These are phyloP conservation scores for Hyalella azteca DNA, from an alignment of 2,888 invertebrate species.

Conservation along the genomic window DNA sequence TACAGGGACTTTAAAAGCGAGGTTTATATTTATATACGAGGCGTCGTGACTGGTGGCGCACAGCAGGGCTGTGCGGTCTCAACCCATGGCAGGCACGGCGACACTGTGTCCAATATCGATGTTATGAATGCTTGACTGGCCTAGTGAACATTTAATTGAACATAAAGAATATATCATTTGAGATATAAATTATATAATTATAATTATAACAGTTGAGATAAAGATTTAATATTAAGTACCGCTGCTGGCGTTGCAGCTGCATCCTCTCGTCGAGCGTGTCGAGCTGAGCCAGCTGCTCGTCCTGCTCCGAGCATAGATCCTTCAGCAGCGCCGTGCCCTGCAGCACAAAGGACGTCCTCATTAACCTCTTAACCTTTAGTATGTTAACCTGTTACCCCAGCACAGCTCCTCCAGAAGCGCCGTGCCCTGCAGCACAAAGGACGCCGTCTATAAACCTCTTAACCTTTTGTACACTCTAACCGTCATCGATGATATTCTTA, in stretches of 20 bases:
- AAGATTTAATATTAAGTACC: too few species aligned
- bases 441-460: not conserved
- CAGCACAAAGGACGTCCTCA: not conserved
- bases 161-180: too few species aligned
- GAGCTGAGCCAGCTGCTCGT: slow-evolving; percentile 63
- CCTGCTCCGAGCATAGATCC: slow-evolving; percentile 58
- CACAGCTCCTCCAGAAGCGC: not conserved
- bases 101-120: too few species aligned
- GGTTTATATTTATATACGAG: too few species aligned
- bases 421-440: not conserved
- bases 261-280: slow-evolving; percentile 70
- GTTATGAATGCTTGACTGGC: too few species aligned
- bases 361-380: not conserved
- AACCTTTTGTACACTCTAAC: not conserved
- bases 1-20: too few species aligned
- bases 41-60: too few species aligned
- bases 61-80: too few species aligned
- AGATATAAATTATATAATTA: too few species aligned
- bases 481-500: not conserved
- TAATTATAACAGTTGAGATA: too few species aligned
- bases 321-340: slow-evolving; percentile 53
- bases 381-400: not conserved
- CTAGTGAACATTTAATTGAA: too few species aligned
- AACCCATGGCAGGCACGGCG: too few species aligned
- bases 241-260: slow-evolving; percentile 63